Base-by-base conservation (phyloP, 2,888 invertebrate genomes). In the Margaritifera margaritifera region DNA sequence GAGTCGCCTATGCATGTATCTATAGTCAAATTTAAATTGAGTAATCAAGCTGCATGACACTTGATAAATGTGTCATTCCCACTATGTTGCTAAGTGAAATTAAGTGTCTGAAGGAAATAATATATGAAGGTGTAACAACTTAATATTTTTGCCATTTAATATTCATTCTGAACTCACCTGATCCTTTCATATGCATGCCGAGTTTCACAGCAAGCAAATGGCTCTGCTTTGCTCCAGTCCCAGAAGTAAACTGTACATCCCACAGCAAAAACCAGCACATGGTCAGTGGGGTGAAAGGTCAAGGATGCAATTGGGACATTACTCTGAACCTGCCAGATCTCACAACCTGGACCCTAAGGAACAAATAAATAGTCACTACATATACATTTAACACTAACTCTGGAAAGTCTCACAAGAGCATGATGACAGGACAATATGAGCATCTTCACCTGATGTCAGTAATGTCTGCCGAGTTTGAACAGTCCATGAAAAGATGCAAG, bases 231-330 rank as follows among this genome's bases (percentile, higher is more conserved):
- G 81, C 93, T 92, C 96, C 96, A 96, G 87, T 96, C 95, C 96
- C 96, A 96, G 89, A 96, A 95, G 87, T 94, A 94, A 15, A 96
- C 91, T 88, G 94, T 94, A 91, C 95, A 95, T 86, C 92, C 93
- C 0, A 95, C 94, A 25, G 96, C 96, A 82, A 96, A 94, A n/a
- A 95, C 95, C 64, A 96, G 91, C 71, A 96, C 91, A 80, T 94
- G 93, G 83, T 95, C 94, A 27, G 93, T 92, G 0, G 96, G 96
- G 90, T 96, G 96, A 90, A 96, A 96, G 11, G 96, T 94, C 77
- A 96, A 92, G 0, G 96, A 96, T 3, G 96, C 94, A 81, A 96
- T 95, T 25, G 94, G 94, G 22, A 93, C 93, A 85, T 93, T 93
- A 80, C 92, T 93, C 61, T 93, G 92, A 0, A 94, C 93, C 6